Percentiles rank a stretch among this genome's conserved stretches.
Evolutionary conservation across 2,797 vertebrate genomes (phyloP).

Genomic region (Sebastes umbrosus): DNA sequence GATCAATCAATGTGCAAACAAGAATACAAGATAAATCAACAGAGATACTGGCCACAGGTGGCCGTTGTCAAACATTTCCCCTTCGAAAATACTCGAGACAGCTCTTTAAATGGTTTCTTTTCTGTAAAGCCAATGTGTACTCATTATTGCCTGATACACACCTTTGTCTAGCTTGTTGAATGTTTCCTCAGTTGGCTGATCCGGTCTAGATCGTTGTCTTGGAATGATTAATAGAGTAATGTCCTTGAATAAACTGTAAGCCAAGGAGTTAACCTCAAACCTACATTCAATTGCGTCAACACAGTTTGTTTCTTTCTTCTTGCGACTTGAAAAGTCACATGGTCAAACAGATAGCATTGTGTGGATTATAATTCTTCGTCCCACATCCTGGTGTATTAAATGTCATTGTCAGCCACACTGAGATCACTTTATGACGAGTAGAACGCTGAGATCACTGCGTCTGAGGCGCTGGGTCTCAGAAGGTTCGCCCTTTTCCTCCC

Average conservation of each 20-base stretch:
- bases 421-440: background rate
- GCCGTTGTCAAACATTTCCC: slow-evolving; percentile 67
- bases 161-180: slow-evolving; percentile 34
- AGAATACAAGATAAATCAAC: slow-evolving; percentile 49
- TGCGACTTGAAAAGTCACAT: slow-evolving; percentile 32
- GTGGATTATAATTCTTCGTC: background rate
- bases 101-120: background rate
- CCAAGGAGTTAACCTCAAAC: slow-evolving; percentile 6
- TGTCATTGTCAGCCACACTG: background rate
- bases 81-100: background rate
- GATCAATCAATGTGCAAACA: slow-evolving; percentile 72
- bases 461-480: too few species aligned
- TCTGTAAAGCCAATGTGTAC: slow-evolving; percentile 51
- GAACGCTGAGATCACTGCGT: too few species aligned
- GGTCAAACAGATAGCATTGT: slow-evolving; percentile 2
- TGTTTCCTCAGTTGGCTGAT: slow-evolving; percentile 49
- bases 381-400: background rate
- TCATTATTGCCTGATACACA: background rate
- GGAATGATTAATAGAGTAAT: slow-evolving; percentile 3
- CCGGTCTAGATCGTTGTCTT: slow-evolving; percentile 69
- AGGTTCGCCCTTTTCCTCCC: too few species aligned
- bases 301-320: background rate
- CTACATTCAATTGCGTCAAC: slow-evolving; percentile 45
- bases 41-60: slow-evolving; percentile 54
- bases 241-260: slow-evolving; percentile 3